Conservation (phyloP, 2,797 vertebrate species). For the Percopsis omiscomaycus region DNA sequence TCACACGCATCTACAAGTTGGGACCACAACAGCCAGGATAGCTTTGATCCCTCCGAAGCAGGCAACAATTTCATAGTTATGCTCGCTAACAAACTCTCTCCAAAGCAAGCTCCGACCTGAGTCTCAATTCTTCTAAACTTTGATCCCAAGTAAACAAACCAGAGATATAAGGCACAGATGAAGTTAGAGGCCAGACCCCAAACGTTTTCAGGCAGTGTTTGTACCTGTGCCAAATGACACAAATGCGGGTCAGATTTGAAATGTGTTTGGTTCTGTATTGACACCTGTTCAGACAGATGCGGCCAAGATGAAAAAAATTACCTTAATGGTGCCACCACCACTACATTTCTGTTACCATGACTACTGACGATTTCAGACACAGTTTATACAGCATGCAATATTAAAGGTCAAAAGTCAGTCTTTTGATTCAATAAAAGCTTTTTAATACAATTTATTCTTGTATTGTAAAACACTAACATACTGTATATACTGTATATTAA, state of each 20-base stretch:
- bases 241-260: not conserved
- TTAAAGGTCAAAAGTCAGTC: no score
- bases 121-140: not conserved
- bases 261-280: not conserved
- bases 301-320: not conserved
- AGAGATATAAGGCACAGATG: not conserved
- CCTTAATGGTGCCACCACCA: not conserved
- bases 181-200: not conserved
- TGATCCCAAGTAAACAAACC: not conserved
- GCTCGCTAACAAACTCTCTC: conserved; percentile 1
- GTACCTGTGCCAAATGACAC: not conserved
- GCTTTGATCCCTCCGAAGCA: conserved; percentile 4
- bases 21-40: not conserved
- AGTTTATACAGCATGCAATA: not conserved
- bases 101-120: conserved; percentile 6
- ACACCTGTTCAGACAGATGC: not conserved
- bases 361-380: not conserved
- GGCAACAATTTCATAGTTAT: conserved; percentile 1
- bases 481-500: not conserved
- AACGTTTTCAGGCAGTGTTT: not conserved
- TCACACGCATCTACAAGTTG: conserved; percentile 3
- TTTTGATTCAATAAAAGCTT: no score
- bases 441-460: no score
- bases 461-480: not conserved
- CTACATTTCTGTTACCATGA: not conserved